These are phyloP conservation scores for Rutpela maculata DNA, from an alignment of 2,888 invertebrate species.

Conservation along the genomic window DNA sequence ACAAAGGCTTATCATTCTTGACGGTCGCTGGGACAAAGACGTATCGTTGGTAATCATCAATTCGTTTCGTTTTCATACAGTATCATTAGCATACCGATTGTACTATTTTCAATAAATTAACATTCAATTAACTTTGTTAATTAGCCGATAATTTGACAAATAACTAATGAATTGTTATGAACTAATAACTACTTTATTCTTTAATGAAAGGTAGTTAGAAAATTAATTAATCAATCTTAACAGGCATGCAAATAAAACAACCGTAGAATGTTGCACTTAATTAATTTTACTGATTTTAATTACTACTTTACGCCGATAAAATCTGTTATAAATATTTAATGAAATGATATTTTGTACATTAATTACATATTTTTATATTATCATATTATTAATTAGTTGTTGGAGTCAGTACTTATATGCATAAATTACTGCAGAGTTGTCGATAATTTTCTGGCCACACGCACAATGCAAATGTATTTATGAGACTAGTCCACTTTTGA, in stretches of 20 bases:
- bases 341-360: not conserved
- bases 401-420: no score
- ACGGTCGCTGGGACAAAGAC: constrained; percentile 52
- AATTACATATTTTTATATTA: no score
- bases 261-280: not conserved
- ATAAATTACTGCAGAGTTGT: no score
- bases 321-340: not conserved
- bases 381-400: no score
- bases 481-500: no score
- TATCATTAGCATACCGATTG: constrained; percentile 9
- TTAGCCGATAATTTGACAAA: not conserved
- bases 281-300: not conserved
- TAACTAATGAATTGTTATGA: not conserved
- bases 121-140: not conserved
- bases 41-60: constrained; percentile 43
- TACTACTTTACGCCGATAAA: not conserved
- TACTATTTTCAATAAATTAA: not conserved
- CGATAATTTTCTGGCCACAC: no score
- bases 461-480: no score
- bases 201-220: not conserved
- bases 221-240: not conserved
- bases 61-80: constrained; percentile 4
- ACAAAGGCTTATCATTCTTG: constrained; percentile 61
- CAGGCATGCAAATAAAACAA: not conserved
- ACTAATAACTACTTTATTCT: not conserved